phyloP scores from a whole-genome alignment of 53 echinoderm and acorn worm species.

The Hippasteria phrygiana region DNA sequence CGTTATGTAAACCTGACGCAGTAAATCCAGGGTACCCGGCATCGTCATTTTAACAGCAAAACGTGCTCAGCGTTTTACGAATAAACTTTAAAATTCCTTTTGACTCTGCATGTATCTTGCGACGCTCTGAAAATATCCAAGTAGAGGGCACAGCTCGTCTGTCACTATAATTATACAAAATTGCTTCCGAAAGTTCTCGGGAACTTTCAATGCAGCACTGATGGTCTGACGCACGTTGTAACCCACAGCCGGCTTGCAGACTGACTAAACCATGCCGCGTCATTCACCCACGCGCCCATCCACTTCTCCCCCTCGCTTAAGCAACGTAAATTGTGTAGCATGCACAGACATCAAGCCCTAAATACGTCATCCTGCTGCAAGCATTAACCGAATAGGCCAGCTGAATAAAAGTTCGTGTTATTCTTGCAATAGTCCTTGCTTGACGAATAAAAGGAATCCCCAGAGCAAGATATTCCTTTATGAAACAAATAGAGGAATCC shows the following conservation, averaged over 20 bases:
- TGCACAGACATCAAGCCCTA: background rate
- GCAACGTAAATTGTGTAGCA: background rate
- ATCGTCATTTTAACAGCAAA: background rate
- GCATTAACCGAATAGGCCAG: background rate
- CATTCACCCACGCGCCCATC: background rate
- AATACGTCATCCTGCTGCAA: background rate
- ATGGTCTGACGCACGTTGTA: background rate
- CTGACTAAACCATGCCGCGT: background rate
- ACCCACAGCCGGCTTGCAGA: background rate
- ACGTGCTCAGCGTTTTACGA: too few relatives aligned
- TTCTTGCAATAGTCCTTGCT: too few relatives aligned
- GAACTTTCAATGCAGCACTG: background rate
- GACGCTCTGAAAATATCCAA: too few relatives aligned
- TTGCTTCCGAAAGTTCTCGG: background rate
- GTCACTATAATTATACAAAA: too few relatives aligned
- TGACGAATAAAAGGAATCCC: too few relatives aligned
- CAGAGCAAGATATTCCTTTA: too few relatives aligned
- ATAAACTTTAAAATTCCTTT: too few relatives aligned
- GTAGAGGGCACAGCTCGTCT: too few relatives aligned
- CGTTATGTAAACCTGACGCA: background rate
- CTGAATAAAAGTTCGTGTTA: too few relatives aligned
- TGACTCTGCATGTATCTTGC: too few relatives aligned
- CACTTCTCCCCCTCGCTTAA: background rate
- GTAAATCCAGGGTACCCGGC: background rate
- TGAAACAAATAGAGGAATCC: too few relatives aligned